Base-by-base conservation (phyloP, 2,797 vertebrate genomes). In the Hyperoplus lanceolatus region DNA sequence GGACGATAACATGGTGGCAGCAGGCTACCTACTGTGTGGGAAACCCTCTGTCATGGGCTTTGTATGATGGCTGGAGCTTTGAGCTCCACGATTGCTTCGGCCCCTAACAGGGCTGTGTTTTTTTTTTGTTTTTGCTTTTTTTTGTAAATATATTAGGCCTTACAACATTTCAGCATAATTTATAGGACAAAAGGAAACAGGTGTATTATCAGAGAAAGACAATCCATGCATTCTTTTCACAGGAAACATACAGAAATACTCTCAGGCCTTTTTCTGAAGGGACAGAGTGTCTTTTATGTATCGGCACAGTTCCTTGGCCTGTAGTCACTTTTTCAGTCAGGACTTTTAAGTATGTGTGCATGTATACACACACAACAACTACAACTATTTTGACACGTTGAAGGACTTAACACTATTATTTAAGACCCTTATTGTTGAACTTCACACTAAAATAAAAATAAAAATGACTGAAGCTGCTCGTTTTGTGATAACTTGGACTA, bases 181-280 rank as follows among this genome's bases (percentile, higher is more conserved):
- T 92, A 64, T 92, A 92, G 84, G 81, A 86, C 83, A 85, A 82
- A 87, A 79, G 69, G 85, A 87, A 85, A 81, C 70, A 45, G 84
- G 90, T 65, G 80, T 82, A 70, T 89, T 84, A 90, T 60, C 80
- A 90, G 80, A 90, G 79, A 55, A 81, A 94, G 95, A 95, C 95
- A 96, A 95, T 96, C 95, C 94, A 93, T 93, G 81, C 82, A 81
- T 85, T 78, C 0, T 29, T 89, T 54, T 79, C 81, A 83, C 84
- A 66, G 65, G 69, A 68, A 29, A 87, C 86, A 89, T 86, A 29
- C 79, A 77, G 79, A 91, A 86, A 82, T 88, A 85, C 87, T 90
- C 91, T 94, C 94, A 94, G 93, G 94, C 94, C 91, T 94, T 92
- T 29, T 90, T 84, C 73, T 82, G 78, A 92, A 88, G 87, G 91